Evolutionary conservation across 2,113 vertebrate genomes (phyloP), one percentile per base, ranked within the genome.

Genomic region (Glaucidium brasilianum): DNA sequence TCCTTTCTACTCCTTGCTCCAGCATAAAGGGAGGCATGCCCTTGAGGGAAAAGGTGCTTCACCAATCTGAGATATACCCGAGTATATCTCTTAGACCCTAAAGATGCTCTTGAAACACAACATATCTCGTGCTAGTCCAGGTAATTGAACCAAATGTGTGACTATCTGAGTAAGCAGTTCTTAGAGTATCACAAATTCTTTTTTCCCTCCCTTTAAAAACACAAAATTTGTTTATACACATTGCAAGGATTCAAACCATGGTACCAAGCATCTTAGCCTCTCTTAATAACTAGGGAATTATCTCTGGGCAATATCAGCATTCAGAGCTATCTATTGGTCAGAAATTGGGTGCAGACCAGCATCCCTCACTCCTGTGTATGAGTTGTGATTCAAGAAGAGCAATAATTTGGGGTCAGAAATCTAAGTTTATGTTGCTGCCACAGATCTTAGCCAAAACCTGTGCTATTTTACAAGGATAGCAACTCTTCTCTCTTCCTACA

Each of bases 11-110:
- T 1, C 9, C 2, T 20, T 53, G 3, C 7, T 62, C 32, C 69
- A 60, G 43, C 5, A 7, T 3, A 62, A 67, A 13, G 22, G 34
- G 11, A 52, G 3, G 17, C 8, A 15, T 3, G 13, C 2, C 2
- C 1, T 26, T 43, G 8, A 58, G 60, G 30, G 9, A 14, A 66
- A 43, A 58, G 11, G 23, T 29, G 25, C 9, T n/a, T 76, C 62
- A 45, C 17, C 19, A 35, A 10, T 6, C 16, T 50, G 77, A 67
- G 53, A 22, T 35, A 12, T 17, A 39, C 9, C 29, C 4, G 0
- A 30, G 21, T 29, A 18, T 15, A 2, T 53, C 50, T 74, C 6
- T n/a, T 22, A 69, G n/a, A 50, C 32, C 16, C 13, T 20, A 39
- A 62, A 85, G 12, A 3, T 64, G 11, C 37, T 84, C 9, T 18